Conservation (phyloP, 2,113 vertebrate species). For the Paracanthobrama guichenoti region DNA sequence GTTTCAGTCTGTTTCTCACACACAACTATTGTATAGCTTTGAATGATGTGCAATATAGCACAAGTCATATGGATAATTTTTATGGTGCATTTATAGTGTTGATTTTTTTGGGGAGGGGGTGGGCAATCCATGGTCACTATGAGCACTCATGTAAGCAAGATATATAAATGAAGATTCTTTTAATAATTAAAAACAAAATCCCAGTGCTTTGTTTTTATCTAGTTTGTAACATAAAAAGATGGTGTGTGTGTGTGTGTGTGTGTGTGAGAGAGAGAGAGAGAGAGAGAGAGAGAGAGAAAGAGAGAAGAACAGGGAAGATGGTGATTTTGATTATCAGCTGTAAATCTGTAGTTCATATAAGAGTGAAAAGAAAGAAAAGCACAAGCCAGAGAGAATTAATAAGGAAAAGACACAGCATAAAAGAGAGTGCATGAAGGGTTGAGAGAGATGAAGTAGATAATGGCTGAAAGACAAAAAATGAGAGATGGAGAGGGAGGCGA, state of each 20-base stretch:
- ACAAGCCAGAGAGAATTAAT: conserved; percentile 4
- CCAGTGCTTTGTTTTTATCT: not conserved
- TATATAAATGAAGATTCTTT: not conserved
- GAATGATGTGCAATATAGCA: not conserved
- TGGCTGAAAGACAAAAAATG: conserved; percentile 15
- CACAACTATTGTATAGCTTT: not conserved
- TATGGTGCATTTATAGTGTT: not conserved
- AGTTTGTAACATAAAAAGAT: too few species aligned
- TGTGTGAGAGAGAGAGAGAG: not conserved
- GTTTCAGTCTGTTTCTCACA: too few species aligned
- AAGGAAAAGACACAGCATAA: conserved; percentile 28
- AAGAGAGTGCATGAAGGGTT: not conserved
- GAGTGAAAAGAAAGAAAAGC: conserved; percentile 14
- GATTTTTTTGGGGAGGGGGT: not conserved
- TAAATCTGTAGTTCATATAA: conserved; percentile 18
- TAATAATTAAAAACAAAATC: not conserved
- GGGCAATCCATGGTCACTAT: not conserved
- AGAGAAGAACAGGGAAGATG: conserved; percentile 13
- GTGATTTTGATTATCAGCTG: conserved; percentile 37
- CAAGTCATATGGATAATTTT: too few species aligned
- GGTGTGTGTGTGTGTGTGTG: too few species aligned
- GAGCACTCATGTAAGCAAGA: not conserved
- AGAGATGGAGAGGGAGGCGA: not conserved
- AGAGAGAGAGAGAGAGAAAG: conserved; percentile 31
- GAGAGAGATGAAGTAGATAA: conserved; percentile 31